Evolutionary conservation across 2,888 invertebrate species (phyloP).

Genomic region (Neoitamus cyanurus): DNA sequence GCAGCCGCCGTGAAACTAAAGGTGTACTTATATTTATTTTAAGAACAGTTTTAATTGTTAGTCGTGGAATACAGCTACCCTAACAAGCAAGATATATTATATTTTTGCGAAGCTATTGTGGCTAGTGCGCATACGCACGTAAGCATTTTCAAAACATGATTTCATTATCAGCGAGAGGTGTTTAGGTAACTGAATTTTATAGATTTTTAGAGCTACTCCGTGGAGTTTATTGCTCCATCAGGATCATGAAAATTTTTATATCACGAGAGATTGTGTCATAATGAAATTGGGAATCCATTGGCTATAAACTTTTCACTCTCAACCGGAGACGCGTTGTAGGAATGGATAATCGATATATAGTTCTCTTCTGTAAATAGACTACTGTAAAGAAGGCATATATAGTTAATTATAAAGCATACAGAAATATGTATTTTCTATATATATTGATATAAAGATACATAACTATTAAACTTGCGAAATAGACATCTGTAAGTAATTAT

Average conservation of each 20-base stretch:
- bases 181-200: constrained; percentile 9
- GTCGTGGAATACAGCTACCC: neutral
- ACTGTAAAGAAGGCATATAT: constrained; percentile 8
- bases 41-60: neutral
- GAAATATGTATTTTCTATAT: constrained; percentile 33
- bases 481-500: constrained; percentile 38
- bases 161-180: neutral
- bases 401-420: constrained; percentile 15
- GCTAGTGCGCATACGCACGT: neutral
- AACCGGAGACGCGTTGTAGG: neutral
- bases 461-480: constrained; percentile 29
- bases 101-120: neutral
- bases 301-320: constrained; percentile 2
- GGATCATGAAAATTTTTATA: neutral
- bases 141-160: constrained; percentile 27
- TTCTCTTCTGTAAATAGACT: constrained; percentile 25
- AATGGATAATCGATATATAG: constrained; percentile 11
- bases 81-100: neutral
- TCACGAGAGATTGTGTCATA: neutral
- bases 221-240: neutral
- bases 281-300: constrained; percentile 1
- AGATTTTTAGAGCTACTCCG: neutral
- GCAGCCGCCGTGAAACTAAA: neutral
- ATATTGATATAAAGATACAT: constrained; percentile 14
- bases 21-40: constrained; percentile 42